Percentiles rank a stretch among this genome's conserved stretches.
Conservation (phyloP, 1,140 invertebrate species). For the Elymnias hypermnestra region DNA sequence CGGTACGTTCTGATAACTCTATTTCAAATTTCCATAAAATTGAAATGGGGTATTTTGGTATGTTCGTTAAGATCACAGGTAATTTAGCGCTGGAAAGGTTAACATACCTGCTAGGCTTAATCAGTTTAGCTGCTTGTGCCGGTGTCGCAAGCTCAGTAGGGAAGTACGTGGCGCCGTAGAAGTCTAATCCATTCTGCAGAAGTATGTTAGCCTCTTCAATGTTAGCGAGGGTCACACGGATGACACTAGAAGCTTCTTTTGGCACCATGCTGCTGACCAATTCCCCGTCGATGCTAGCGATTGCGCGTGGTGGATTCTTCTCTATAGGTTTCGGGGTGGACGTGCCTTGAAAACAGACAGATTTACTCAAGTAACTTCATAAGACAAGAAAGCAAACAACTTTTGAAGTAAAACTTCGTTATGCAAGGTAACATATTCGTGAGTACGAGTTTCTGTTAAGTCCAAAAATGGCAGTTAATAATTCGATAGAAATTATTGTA, state of each 20-base stretch:
- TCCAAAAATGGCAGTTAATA: too few relatives aligned
- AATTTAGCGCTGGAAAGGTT: too few relatives aligned
- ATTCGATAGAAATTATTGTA: too few relatives aligned
- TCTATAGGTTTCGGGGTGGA: conserved; percentile 58
- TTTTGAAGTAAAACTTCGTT: too few relatives aligned
- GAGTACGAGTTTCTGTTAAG: too few relatives aligned
- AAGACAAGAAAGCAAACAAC: too few relatives aligned
- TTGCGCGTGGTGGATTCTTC: conserved; percentile 51
- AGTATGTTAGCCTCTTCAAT: conserved; percentile 88
- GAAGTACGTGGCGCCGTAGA: conserved; percentile 90
- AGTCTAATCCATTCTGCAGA: conserved; percentile 88
- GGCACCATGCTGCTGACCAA: conserved; percentile 71
- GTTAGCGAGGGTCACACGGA: conserved; percentile 86
- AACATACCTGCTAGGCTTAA: conserved; percentile 69
- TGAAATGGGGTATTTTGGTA: too few relatives aligned
- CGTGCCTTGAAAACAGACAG: conserved; percentile 33
- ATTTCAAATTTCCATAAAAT: too few relatives aligned
- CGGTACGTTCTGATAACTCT: too few relatives aligned
- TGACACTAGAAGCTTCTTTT: conserved; percentile 77
- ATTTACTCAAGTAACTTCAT: too few relatives aligned
- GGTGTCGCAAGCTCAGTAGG: conserved; percentile 85
- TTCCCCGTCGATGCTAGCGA: conserved; percentile 73
- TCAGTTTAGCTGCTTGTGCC: conserved; percentile 75
- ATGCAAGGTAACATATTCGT: too few relatives aligned
- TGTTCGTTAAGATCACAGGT: too few relatives aligned